Evolutionary conservation across 1,140 invertebrate species (phyloP), one percentile per base, ranked within the genome.

Genomic region (Pseudomyrmex sp.): DNA sequence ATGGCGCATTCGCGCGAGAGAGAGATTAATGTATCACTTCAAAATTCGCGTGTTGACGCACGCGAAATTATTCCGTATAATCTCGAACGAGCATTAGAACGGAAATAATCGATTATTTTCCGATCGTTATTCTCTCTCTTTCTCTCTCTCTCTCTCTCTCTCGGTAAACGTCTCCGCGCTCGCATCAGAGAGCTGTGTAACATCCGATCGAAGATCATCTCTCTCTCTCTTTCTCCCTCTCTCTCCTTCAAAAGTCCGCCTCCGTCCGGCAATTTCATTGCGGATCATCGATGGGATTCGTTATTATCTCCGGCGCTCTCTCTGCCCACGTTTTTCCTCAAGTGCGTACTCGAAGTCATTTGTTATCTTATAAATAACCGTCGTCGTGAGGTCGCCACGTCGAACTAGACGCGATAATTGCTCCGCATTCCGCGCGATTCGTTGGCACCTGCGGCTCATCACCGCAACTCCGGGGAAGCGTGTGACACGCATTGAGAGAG

Each of bases 391-490:
- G 46, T 75, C 59, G 61, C 20, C 52, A n/a, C 69, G 26, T 75
- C 70, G 18, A 75, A 75, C 59, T 82, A 63, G 79, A 75, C 79
- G 59, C 9, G 0, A 75, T 75, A 75, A 82, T 82, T 75, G 79
- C 58, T 74, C 69, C 59, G 70, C 69, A 82, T 82, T 74, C 79
- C 69, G 23, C n/a, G 4, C 26, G 58, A 75, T 74, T 54, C 58
- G 48, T 63, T 63, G 48, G 9, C 48, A 73, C 48, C 10, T 48
- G 70, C 52, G n/a, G 13, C 23, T 5, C 54, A 48, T 66, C 12
- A 23, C 46, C 62, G 20, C 46, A 20, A 0, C 54, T 5, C 12
- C 62, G 1, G 52, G 23, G 12, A 69, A 69, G 18, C 52, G 65
- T 69, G 52, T 35, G 58, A 69, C 84, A 58, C 20, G 35, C 35